Evolutionary conservation across 2,888 invertebrate genomes (phyloP), one percentile per base, ranked within the genome.

Genomic region (Plebejus melissa): DNA sequence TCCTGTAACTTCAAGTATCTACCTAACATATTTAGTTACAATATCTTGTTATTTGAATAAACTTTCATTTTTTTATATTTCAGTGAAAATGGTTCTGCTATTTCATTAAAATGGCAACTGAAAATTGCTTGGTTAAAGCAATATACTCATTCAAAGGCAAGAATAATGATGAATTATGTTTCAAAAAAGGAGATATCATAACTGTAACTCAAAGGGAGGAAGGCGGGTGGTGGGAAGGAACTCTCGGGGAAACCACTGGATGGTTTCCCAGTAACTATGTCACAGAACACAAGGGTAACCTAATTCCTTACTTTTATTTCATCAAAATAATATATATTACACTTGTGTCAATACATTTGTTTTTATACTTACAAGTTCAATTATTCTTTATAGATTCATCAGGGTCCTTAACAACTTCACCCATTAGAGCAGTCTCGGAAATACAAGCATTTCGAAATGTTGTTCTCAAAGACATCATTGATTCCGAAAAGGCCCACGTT

Each of bases 171-270:
- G 99, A 99, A 95, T 91, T 99, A 81, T 98, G 98, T 87, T 98
- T 99, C 90, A 96, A 96, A 83, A 99, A 99, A 90, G 98, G 98
- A 75, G 99, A 99, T 90, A 94, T 99, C 81, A 99, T 99, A 82
- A 98, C 98, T 58, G 97, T 99, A 76, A 99, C 99, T 54, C 99
- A 99, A 90, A 96, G 96, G 77, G 97, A 98, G 84, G 99, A 99
- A 84, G 99, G 99, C 76, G 99, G 99, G 69, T 99, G 99, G 99
- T 99, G 99, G 99, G 99, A 99, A 94, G 99, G 99, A 16, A 99
- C 99, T 9, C 94, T 99, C 74, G 96, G 96, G 78, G 98, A 98
- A 81, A 97, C 97, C 87, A 99, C 99, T 79, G 99, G 99, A 83
- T 99, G 99, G 99, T 99, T 99, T 94, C 99, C 99, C 78, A 98